phyloP scores from a whole-genome alignment of 2,113 vertebrate species.

The Caranx ignobilis region DNA sequence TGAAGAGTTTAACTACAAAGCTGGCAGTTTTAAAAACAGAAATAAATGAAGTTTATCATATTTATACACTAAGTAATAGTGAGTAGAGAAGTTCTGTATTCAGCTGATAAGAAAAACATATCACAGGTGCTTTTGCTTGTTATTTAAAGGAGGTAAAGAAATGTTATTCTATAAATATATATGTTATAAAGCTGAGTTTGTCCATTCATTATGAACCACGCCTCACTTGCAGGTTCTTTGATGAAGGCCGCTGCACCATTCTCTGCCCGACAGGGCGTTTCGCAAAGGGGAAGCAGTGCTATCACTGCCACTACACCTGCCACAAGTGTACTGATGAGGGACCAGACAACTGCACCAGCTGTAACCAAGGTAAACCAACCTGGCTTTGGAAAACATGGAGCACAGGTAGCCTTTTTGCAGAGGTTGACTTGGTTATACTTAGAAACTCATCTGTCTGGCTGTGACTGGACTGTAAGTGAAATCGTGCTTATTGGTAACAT shows the following conservation, averaged over 20 bases:
- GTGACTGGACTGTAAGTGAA: slow-evolving; percentile 32
- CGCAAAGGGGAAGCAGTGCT: slow-evolving; percentile 83
- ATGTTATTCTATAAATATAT: too few species aligned
- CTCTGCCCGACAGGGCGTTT: slow-evolving; percentile 87
- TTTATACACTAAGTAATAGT: neutral
- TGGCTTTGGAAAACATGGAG: neutral
- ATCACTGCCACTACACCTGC: slow-evolving; percentile 91
- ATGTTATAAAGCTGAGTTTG: neutral
- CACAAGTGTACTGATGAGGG: slow-evolving; percentile 87
- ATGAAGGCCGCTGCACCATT: slow-evolving; percentile 85
- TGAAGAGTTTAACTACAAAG: too few species aligned
- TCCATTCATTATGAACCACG: neutral
- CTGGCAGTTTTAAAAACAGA: too few species aligned
- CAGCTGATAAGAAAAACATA: neutral
- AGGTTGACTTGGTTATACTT: neutral
- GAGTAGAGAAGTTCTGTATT: neutral
- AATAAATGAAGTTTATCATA: too few species aligned
- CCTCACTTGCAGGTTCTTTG: slow-evolving; percentile 84
- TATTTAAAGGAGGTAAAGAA: too few species aligned
- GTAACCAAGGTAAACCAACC: slow-evolving; percentile 86
- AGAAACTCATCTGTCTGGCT: slow-evolving; percentile 31
- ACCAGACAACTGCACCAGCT: slow-evolving; percentile 88
- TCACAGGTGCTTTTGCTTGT: neutral
- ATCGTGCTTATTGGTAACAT: slow-evolving; percentile 32
- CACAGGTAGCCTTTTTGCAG: slow-evolving; percentile 14